Evolutionary conservation across 2,888 invertebrate genomes (phyloP), one percentile per base, ranked within the genome.

Genomic region (Pasiphila rectangulata): DNA sequence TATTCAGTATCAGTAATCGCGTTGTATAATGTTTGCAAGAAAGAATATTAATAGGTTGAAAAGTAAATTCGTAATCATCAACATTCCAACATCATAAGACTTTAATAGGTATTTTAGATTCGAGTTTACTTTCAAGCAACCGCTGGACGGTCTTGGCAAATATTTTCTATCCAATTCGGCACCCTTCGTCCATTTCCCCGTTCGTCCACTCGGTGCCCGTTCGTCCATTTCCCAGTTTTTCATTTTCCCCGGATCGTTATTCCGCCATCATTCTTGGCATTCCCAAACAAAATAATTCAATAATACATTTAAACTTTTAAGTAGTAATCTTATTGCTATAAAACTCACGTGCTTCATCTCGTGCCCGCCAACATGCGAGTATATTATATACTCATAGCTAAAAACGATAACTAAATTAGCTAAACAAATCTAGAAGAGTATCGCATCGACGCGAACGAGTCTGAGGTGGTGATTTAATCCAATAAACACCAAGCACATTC

Each of bases 401-500:
- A 19, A 37, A 37, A 43, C 36, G 24, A 38, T 48, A 45, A 40
- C 39, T 42, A 50, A 44, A 44, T 51, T 42, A 41, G 30, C 35
- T 46, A 42, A 38, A 52, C 39, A 52, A 50, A 47, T 51, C 46
- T 49, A 44, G 37, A 44, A 42, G 23, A 42, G 38, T 30, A 39
- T 42, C 38, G 44, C 62, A 48, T 54, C 42, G 48, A 46, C 60
- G 57, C 64, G 62, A n/a, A n/a, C n/a, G n/a, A n/a, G n/a, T n/a
- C n/a, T n/a, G 29, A 21, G 58, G 59, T 45, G 51, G 61, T 35
- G 43, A 53, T 44, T 42, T 83, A 83, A 85, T 83, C 80, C 69
- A 85, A 84, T 85, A 80, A 70, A 69, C 63, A 63, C 57, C 72
- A 67, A 69, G 68, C 69, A 63, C 59, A 68, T 67, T 68, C 69